Percentiles rank a stretch among this genome's conserved stretches.
These are phyloP conservation scores for Meloidogyne exigua DNA, from an alignment of 1,140 invertebrate species.

Conservation along the genomic window DNA sequence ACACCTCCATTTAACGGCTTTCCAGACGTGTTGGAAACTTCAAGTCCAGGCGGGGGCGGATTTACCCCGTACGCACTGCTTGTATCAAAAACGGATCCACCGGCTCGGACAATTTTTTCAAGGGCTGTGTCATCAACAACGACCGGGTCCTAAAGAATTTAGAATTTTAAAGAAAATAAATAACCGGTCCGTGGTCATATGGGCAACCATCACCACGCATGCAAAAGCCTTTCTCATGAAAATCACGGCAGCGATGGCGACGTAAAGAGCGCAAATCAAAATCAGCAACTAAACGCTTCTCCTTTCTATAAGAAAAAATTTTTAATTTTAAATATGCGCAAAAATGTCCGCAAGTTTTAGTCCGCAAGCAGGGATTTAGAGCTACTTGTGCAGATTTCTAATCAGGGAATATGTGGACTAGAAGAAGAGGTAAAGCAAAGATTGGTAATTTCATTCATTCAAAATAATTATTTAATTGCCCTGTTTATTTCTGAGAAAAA, in stretches of 20 bases:
- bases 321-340: too few species aligned
- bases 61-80: constrained; percentile 30
- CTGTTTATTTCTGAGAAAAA: too few species aligned
- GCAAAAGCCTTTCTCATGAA: constrained; percentile 80
- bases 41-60: constrained; percentile 43
- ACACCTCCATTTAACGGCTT: not conserved
- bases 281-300: constrained; percentile 25
- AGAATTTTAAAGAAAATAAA: not conserved
- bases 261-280: constrained; percentile 19
- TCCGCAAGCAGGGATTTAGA: too few species aligned
- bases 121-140: constrained; percentile 74
- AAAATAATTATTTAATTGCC: too few species aligned
- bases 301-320: too few species aligned
- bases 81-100: constrained; percentile 14
- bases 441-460: too few species aligned
- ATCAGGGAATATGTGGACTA: too few species aligned
- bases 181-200: constrained; percentile 81
- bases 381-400: too few species aligned
- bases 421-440: too few species aligned
- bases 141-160: constrained; percentile 76
- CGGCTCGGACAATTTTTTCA: constrained; percentile 36
- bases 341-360: too few species aligned
- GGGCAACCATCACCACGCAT: constrained; percentile 90
- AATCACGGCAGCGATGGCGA: constrained; percentile 39
- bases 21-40: constrained; percentile 8